phyloP scores from a whole-genome alignment of 2,888 invertebrate species.

The Caenorhabditis angaria region DNA sequence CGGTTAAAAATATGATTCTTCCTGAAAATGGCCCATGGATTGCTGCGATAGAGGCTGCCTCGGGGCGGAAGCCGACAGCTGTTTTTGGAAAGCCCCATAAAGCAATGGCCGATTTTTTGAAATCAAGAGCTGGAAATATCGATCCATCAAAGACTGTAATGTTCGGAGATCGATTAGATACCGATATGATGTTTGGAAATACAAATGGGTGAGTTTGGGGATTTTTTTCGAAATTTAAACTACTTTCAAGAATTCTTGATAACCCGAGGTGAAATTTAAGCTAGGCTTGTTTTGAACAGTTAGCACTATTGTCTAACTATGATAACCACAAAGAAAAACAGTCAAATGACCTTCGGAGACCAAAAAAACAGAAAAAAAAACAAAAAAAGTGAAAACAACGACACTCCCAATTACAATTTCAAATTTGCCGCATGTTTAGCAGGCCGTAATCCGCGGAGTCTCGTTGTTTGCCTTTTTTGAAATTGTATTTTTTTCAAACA shows the following conservation, averaged over 20 bases:
- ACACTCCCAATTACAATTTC: too few species aligned
- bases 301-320: too few species aligned
- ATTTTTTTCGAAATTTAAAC: background rate
- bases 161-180: constrained; percentile 89
- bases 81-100: constrained; percentile 90
- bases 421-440: too few species aligned
- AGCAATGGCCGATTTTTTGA: constrained; percentile 54
- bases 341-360: too few species aligned
- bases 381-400: background rate
- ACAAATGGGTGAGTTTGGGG: constrained; percentile 81
- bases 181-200: constrained; percentile 89
- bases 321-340: too few species aligned
- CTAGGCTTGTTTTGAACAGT: background rate
- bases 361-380: background rate
- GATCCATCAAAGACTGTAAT: constrained; percentile 85
- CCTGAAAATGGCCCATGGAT: constrained; percentile 84
- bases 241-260: background rate
- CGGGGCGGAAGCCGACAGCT: constrained; percentile 82
- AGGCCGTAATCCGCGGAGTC: too few species aligned
- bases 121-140: constrained; percentile 78
- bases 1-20: constrained; percentile 44
- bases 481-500: too few species aligned
- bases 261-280: background rate
- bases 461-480: too few species aligned
- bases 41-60: constrained; percentile 83